Conservation (phyloP, 2,888 invertebrate genomes). For the Mystacides longicornis region DNA sequence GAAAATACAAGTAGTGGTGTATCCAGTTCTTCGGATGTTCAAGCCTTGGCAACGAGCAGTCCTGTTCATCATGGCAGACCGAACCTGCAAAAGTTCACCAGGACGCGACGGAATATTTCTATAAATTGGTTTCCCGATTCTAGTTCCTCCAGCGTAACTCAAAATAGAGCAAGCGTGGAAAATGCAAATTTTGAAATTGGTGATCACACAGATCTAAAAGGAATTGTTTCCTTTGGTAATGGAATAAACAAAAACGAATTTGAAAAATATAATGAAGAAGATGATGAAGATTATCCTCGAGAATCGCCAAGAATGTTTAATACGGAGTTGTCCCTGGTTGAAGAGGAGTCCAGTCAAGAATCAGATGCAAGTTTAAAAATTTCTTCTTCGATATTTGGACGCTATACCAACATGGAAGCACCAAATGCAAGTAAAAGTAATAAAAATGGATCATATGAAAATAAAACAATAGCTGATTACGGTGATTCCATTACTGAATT, state of each 20-base stretch:
- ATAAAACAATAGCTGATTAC: too few species aligned
- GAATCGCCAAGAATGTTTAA: constrained; percentile 28
- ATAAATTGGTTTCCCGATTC: constrained; percentile 21
- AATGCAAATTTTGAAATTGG: neutral
- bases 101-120: constrained; percentile 15
- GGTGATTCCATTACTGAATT: too few species aligned
- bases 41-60: constrained; percentile 8
- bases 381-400: neutral
- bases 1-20: constrained; percentile 26
- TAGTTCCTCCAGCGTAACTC: neutral
- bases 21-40: constrained; percentile 24
- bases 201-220: constrained; percentile 26
- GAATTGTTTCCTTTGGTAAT: constrained; percentile 35
- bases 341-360: constrained; percentile 47
- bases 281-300: constrained; percentile 28
- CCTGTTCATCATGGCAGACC: neutral
- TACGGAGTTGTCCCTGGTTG: constrained; percentile 45
- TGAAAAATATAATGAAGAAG: constrained; percentile 28
- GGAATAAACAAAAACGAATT: constrained; percentile 16
- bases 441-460: too few species aligned
- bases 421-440: neutral
- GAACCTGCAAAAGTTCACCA: constrained; percentile 9
- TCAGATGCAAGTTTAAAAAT: constrained; percentile 32
- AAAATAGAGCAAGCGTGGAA: neutral
- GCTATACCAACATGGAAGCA: neutral